Conservation (phyloP, 2,113 vertebrate species). For the Aegotheles bennettii region DNA sequence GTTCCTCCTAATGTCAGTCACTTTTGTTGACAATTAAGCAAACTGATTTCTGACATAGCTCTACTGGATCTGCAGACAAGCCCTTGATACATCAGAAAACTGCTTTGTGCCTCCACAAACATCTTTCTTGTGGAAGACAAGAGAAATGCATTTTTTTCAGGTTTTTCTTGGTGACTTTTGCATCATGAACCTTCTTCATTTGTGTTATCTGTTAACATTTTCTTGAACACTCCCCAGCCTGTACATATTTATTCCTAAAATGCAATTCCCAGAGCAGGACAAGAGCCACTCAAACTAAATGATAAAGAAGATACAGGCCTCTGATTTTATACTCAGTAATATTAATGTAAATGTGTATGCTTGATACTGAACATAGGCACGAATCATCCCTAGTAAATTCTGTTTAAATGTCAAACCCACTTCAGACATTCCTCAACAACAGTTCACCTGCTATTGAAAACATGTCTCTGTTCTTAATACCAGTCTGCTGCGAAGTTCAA, state of each 20-base stretch:
- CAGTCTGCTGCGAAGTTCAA: not conserved
- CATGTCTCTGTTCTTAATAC: not conserved
- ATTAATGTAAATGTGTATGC: not conserved
- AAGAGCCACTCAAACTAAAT: not conserved
- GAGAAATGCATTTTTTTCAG: not conserved
- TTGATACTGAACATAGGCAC: not conserved
- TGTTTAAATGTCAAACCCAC: not conserved
- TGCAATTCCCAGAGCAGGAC: not conserved
- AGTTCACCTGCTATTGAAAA: not conserved
- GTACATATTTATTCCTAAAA: not conserved
- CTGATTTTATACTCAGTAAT: not conserved
- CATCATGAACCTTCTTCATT: not conserved
- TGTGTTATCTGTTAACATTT: not conserved
- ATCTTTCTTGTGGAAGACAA: not conserved
- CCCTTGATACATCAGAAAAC: not conserved
- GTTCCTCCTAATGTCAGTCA: not conserved
- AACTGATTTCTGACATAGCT: not conserved
- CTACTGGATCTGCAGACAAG: not conserved
- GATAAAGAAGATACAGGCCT: not conserved
- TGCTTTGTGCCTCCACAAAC: not conserved
- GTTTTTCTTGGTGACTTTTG: not conserved
- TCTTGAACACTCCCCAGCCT: not conserved
- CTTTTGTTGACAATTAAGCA: not conserved
- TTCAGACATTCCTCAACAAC: not conserved
- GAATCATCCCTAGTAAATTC: not conserved